These are phyloP conservation scores for Hirundichthys speculiger DNA, from an alignment of 2,113 vertebrate genomes.

Conservation along the genomic window DNA sequence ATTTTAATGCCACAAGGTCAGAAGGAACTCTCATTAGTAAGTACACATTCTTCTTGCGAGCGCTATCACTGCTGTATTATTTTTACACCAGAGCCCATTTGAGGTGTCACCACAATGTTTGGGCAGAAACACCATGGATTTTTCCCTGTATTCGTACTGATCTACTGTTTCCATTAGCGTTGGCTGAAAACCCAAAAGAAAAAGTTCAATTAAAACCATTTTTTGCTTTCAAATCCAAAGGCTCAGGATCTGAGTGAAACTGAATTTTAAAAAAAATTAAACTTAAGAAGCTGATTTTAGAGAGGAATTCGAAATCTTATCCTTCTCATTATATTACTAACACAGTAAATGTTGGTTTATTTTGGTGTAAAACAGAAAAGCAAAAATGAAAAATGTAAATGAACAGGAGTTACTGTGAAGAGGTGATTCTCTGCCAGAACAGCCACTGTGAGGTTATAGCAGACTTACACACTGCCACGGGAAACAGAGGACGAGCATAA, in stretches of 20 bases:
- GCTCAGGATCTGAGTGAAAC: conserved; percentile 19
- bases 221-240: conserved; percentile 13
- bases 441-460: conserved; percentile 29
- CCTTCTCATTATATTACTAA: conserved; percentile 23
- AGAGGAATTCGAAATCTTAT: conserved; percentile 17
- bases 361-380: background rate
- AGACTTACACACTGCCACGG: conserved; percentile 66
- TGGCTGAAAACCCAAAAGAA: too few relatives aligned
- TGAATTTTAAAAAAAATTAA: conserved; percentile 28
- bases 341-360: background rate
- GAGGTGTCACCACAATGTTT: conserved; percentile 31
- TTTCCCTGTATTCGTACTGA: conserved; percentile 18
- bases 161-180: too few relatives aligned
- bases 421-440: conserved; percentile 16
- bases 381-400: conserved; percentile 1
- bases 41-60: conserved; percentile 14
- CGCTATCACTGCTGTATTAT: conserved; percentile 44
- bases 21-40: conserved; percentile 66
- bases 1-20: conserved; percentile 56
- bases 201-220: too few relatives aligned
- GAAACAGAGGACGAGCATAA: conserved; percentile 48
- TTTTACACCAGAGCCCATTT: conserved; percentile 27
- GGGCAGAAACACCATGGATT: conserved; percentile 18
- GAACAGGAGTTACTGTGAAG: conserved; percentile 20
- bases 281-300: background rate